These are phyloP conservation scores for Calidris pugnax DNA, from an alignment of 2,113 vertebrate species.

Conservation along the genomic window DNA sequence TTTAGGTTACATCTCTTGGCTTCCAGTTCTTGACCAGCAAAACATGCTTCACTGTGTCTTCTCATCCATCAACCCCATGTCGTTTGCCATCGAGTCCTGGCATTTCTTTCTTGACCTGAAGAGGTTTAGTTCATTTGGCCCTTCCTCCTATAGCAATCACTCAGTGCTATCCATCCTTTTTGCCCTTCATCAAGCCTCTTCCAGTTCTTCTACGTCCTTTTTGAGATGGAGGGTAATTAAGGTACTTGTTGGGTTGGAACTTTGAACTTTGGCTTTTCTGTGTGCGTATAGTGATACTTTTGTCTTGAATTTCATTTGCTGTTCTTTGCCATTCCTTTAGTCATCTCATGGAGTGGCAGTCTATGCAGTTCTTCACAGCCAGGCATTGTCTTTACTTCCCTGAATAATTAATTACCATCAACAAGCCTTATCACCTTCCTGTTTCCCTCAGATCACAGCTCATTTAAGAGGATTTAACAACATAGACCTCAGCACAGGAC, in stretches of 20 bases:
- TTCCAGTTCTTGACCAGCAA: background rate
- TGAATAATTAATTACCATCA: background rate
- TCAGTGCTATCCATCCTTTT: background rate
- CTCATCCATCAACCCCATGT: background rate
- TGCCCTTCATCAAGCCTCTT: background rate
- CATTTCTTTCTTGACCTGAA: background rate
- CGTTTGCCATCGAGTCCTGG: background rate
- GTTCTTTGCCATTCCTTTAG: background rate
- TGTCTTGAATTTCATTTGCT: background rate
- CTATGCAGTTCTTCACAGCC: background rate
- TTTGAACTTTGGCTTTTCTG: background rate
- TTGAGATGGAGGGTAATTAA: background rate
- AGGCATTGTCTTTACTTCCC: background rate
- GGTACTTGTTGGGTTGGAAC: background rate
- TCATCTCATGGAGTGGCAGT: fast-evolving
- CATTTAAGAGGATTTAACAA: background rate
- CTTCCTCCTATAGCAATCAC: background rate
- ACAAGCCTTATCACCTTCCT: background rate
- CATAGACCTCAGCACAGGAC: background rate
- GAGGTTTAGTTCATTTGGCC: background rate
- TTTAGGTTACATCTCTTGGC: background rate
- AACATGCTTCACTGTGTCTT: background rate
- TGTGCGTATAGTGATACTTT: background rate
- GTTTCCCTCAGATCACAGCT: background rate
- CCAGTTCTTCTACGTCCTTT: background rate